phyloP scores from a whole-genome alignment of 2,888 invertebrate species.

The Amiota mariae region DNA sequence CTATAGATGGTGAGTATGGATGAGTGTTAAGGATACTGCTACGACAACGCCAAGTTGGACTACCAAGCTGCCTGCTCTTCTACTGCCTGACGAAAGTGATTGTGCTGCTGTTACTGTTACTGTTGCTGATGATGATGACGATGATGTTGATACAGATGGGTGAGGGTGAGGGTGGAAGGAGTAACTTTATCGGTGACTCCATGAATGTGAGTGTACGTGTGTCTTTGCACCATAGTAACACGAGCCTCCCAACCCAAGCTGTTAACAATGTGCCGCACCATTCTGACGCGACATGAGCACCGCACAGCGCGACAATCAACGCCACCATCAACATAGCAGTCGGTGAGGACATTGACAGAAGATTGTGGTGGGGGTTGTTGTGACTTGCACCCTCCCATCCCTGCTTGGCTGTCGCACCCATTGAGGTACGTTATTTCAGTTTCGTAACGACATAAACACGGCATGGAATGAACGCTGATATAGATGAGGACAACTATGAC shows the following conservation, averaged over 20 bases:
- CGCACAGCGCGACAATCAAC: constrained; percentile 28
- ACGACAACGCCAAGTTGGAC: constrained; percentile 2
- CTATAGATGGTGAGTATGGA: background rate
- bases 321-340: background rate
- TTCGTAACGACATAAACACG: constrained; percentile 16
- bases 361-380: constrained; percentile 4
- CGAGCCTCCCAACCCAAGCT: background rate
- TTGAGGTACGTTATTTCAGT: constrained; percentile 16
- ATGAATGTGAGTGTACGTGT: no score
- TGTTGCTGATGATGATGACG: background rate
- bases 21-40: background rate
- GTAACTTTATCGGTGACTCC: constrained; percentile 27
- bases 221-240: constrained; percentile 24
- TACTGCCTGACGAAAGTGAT: background rate
- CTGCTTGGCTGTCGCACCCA: background rate
- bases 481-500: background rate
- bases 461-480: background rate
- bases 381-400: background rate
- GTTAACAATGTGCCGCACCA: background rate
- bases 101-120: background rate
- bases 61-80: constrained; percentile 1
- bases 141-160: constrained; percentile 50
- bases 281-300: constrained; percentile 20
- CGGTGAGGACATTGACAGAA: background rate
- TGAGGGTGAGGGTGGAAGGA: constrained; percentile 52